phyloP scores from a whole-genome alignment of 2,113 vertebrate genomes.

The Colaptes auratus region DNA sequence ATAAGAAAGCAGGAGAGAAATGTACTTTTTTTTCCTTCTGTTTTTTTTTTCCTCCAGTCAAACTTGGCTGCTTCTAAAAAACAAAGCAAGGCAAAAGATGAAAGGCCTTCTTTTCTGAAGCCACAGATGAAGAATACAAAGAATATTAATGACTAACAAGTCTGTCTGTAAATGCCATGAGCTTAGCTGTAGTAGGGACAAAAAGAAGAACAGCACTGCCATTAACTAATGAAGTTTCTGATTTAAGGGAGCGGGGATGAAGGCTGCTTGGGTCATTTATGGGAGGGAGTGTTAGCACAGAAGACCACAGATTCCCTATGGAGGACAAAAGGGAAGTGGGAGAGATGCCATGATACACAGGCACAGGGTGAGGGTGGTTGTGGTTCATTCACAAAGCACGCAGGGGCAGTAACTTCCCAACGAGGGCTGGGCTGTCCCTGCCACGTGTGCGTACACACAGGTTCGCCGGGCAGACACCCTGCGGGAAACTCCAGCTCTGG shows the following conservation, averaged over 20 bases:
- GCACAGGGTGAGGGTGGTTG: neutral
- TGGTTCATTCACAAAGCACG: neutral
- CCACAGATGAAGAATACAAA: constrained; percentile 66
- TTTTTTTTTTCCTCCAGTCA: constrained; percentile 63
- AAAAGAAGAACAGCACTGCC: constrained; percentile 16
- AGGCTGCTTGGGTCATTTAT: constrained; percentile 13
- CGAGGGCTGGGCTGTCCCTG: neutral
- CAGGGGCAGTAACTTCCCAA: neutral
- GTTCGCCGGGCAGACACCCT: neutral
- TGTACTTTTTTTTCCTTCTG: constrained; percentile 36
- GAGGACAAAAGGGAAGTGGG: neutral
- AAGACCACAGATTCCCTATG: neutral
- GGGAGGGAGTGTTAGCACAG: neutral
- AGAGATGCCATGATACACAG: neutral
- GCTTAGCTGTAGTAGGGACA: constrained; percentile 4
- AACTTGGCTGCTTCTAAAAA: constrained; percentile 61
- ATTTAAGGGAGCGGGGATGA: neutral
- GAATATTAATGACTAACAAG: constrained; percentile 66
- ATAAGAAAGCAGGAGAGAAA: constrained; percentile 32
- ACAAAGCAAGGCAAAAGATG: constrained; percentile 63
- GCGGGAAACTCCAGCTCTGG: rapidly evolving
- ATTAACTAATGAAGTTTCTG: constrained; percentile 54
- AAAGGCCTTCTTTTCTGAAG: constrained; percentile 60
- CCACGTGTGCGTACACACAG: rapidly evolving
- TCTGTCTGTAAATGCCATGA: constrained; percentile 38